Evolutionary conservation across 2,888 invertebrate genomes (phyloP), one percentile per base, ranked within the genome.

Genomic region (Adelognathus sp.): DNA sequence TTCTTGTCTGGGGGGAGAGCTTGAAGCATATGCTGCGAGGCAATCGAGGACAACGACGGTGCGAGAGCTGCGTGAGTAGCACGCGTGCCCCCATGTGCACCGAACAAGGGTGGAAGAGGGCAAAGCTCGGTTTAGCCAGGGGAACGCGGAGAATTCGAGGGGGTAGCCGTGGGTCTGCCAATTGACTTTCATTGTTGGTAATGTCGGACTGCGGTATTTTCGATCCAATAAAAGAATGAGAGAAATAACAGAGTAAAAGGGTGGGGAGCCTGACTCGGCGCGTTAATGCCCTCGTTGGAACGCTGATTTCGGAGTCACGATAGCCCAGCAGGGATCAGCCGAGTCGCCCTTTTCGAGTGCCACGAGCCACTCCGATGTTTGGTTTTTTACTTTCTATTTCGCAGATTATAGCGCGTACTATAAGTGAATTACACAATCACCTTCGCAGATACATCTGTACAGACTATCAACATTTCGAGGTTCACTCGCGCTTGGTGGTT

Each of bases 171-270:
- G 79, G 82, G 80, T 60, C 76, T 76, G 80, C 83, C 88, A 88
- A 89, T 88, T 88, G 89, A 89, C 88, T 87, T 77, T 84, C 79
- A 89, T 89, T 89, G 89, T 89, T 82, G 78, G 73, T 66, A 72
- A 83, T 82, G 81, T 82, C 61, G 56, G 75, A 73, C 82, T 86
- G 84, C 76, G 85, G 85, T 86, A 88, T 87, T 88, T 86, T 88
- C 82, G 54, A 44, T 18, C 50, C 31, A 29, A 50, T 21, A 56
- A 33, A 58, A 50, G 14, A 60, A 7, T 14, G 61, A 66, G 27
- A 44, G 33, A 44, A 9, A 16, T n/a, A n/a, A n/a, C 27, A 36
- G 31, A 1, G 6, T 29, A 14, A 33, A 31, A 16, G 31, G 46
- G 29, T 52, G 54, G 73, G 60, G 39, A 18, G 31, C 31, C 16